Conservation (phyloP, 2,797 vertebrate genomes). For the Lagorchestes hirsutus region DNA sequence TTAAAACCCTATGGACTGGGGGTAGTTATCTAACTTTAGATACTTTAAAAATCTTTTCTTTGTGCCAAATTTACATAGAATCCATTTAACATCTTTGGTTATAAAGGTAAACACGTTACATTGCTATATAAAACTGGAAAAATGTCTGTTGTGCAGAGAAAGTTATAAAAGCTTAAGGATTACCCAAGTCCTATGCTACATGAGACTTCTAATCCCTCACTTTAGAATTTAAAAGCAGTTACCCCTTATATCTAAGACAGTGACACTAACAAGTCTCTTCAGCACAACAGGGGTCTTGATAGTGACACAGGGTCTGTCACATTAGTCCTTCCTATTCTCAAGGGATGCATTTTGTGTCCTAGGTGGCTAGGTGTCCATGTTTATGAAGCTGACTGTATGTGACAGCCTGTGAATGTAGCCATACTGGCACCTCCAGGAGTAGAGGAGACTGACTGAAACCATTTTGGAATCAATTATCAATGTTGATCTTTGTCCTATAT, state of each 20-base stretch:
- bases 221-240: background rate
- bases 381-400: background rate
- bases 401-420: slow-evolving; percentile 2
- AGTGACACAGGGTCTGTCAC: background rate
- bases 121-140: slow-evolving; percentile 56
- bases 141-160: slow-evolving; percentile 23
- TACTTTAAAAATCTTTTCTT: background rate
- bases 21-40: slow-evolving; percentile 10
- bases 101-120: slow-evolving; percentile 48
- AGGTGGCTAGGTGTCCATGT: background rate
- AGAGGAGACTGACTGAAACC: slow-evolving; percentile 49
- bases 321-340: slow-evolving; percentile 19
- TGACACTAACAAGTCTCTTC: background rate
- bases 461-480: slow-evolving; percentile 52
- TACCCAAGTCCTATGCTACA: background rate
- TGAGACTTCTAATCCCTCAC: background rate
- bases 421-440: background rate
- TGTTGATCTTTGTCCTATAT: slow-evolving; percentile 24
- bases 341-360: background rate
- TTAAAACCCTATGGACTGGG: slow-evolving; percentile 10
- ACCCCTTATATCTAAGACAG: background rate
- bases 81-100: slow-evolving; percentile 37
- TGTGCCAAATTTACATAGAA: slow-evolving; percentile 20
- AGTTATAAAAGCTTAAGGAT: slow-evolving; percentile 15
- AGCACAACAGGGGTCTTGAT: background rate